phyloP scores from a whole-genome alignment of 1,140 invertebrate species.

The Drosophila pallidifrons region DNA sequence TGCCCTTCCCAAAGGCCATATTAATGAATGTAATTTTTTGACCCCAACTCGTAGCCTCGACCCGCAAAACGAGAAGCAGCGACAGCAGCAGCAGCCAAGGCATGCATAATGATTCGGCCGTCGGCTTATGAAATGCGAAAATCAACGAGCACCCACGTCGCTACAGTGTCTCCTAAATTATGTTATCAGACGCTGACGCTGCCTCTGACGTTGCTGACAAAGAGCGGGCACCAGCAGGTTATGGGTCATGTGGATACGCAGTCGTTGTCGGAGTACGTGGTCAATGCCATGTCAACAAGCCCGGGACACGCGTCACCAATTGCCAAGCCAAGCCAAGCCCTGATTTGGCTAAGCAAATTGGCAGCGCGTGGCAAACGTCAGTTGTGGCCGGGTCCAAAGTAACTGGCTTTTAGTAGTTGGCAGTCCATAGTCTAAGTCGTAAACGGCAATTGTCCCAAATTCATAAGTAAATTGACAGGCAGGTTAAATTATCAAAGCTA shows the following conservation, averaged over 20 bases:
- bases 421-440: too few relatives aligned
- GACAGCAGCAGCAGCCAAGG: slow-evolving; percentile 46
- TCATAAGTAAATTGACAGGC: too few relatives aligned
- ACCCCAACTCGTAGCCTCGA: slow-evolving; percentile 21
- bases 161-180: slow-evolving; percentile 31
- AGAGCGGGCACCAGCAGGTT: slow-evolving; percentile 1
- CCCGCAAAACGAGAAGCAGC: background rate
- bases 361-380: too few relatives aligned
- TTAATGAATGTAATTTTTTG: slow-evolving; percentile 71
- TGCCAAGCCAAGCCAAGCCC: slow-evolving; percentile 47
- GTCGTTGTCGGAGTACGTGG: slow-evolving; percentile 3
- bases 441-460: too few relatives aligned
- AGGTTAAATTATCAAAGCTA: too few relatives aligned
- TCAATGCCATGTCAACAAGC: slow-evolving; percentile 76
- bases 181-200: slow-evolving; percentile 21
- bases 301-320: slow-evolving; percentile 73
- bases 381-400: too few relatives aligned
- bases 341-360: slow-evolving; percentile 48
- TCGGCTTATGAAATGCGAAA: slow-evolving; percentile 74
- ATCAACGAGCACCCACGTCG: slow-evolving; percentile 27
- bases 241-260: slow-evolving; percentile 23
- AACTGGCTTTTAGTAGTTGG: too few relatives aligned
- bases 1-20: slow-evolving; percentile 18
- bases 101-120: slow-evolving; percentile 76
- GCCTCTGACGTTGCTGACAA: too few relatives aligned